Conservation (phyloP, 2,888 invertebrate species). For the Amblyteles armatorius region DNA sequence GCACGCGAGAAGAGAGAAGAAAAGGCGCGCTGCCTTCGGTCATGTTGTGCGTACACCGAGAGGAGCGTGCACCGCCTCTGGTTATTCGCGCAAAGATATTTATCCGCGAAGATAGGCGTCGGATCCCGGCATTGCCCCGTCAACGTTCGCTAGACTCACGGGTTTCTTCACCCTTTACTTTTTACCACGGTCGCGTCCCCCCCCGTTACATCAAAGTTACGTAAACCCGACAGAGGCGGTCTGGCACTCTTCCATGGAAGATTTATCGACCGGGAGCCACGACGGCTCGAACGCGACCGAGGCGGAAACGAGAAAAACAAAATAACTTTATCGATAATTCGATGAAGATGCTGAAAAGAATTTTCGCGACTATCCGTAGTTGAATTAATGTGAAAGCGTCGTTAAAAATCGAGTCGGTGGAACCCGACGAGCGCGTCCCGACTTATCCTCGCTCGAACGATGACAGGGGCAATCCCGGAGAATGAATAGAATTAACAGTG, state of each 20-base stretch:
- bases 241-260: slow-evolving; percentile 4
- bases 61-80: slow-evolving; percentile 2
- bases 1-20: slow-evolving; percentile 31
- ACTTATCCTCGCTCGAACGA: neutral
- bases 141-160: slow-evolving; percentile 42
- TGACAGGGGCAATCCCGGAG: neutral
- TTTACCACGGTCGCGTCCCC: neutral
- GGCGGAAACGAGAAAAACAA: neutral
- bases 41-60: slow-evolving; percentile 26
- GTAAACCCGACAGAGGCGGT: neutral
- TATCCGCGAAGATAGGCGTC: slow-evolving; percentile 52
- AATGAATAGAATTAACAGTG: neutral
- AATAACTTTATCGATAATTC: neutral
- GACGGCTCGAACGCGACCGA: neutral
- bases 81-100: slow-evolving; percentile 50
- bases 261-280: neutral
- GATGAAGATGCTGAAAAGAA: neutral
- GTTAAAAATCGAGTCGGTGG: neutral
- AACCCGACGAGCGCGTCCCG: neutral
- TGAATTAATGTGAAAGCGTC: neutral
- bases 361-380: neutral
- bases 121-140: slow-evolving; percentile 41
- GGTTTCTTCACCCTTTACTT: slow-evolving; percentile 22
- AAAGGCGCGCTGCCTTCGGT: slow-evolving; percentile 8
- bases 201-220: slow-evolving; percentile 34